Percentiles rank a stretch among this genome's conserved stretches.
phyloP scores from a whole-genome alignment of 2,797 vertebrate genomes.

The Acanthiza pusilla region DNA sequence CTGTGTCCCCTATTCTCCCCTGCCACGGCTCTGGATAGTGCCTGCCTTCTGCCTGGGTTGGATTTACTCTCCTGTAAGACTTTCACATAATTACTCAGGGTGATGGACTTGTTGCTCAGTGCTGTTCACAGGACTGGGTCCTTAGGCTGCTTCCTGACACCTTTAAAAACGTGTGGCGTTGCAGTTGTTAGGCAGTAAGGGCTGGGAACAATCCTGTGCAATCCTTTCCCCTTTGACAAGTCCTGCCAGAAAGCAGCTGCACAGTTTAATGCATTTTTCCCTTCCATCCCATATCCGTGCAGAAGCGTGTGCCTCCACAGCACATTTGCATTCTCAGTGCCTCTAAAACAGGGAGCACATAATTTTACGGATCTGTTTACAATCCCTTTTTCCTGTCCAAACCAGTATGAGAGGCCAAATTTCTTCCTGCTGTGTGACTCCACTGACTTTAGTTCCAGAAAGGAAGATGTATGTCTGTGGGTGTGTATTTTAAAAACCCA shows the following conservation, averaged over 20 bases:
- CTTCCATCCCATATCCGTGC: neutral
- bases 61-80: neutral
- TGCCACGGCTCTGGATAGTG: neutral
- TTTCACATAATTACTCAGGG: neutral
- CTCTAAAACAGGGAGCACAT: neutral
- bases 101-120: neutral
- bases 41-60: neutral
- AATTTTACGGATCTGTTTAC: slow-evolving; percentile 40
- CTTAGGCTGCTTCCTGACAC: neutral
- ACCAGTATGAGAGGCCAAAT: neutral
- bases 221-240: neutral
- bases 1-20: neutral
- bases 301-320: neutral
- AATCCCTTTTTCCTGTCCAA: slow-evolving; percentile 40
- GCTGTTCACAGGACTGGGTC: neutral
- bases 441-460: slow-evolving; percentile 19
- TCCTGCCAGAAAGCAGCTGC: neutral
- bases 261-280: neutral
- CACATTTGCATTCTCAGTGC: slow-evolving; percentile 32
- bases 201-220: neutral
- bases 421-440: neutral
- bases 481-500: slow-evolving; percentile 14
- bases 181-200: neutral
- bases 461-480: slow-evolving; percentile 18
- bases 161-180: neutral